Conservation (phyloP, 2,888 invertebrate species). For the Ophion slaviceki region DNA sequence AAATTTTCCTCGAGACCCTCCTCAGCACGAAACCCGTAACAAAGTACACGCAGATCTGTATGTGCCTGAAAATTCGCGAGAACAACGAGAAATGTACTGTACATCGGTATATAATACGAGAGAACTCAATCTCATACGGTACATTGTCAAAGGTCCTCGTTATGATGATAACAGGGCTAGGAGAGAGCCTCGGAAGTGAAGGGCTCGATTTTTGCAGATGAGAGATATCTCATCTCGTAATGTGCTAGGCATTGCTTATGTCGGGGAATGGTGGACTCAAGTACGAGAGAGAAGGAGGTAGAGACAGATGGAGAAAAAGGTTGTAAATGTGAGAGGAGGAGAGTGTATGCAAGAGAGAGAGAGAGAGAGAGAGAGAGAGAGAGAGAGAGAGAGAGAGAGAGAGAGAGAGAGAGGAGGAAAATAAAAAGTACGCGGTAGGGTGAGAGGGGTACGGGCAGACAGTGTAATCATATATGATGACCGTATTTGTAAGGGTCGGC, state of each 20-base stretch:
- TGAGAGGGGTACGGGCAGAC: constrained; percentile 31
- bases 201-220: constrained; percentile 64
- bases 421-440: constrained; percentile 42
- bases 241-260: constrained; percentile 71
- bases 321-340: constrained; percentile 44
- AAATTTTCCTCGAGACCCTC: constrained; percentile 15
- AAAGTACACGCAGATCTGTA: not conserved
- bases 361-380: constrained; percentile 38
- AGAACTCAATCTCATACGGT: constrained; percentile 64
- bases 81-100: constrained; percentile 37
- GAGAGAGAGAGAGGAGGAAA: constrained; percentile 34
- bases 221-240: constrained; percentile 79
- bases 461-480: constrained; percentile 64
- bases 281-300: constrained; percentile 59
- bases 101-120: constrained; percentile 39
- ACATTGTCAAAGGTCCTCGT: constrained; percentile 76
- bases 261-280: constrained; percentile 44
- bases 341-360: constrained; percentile 38
- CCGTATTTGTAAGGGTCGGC: constrained; percentile 59
- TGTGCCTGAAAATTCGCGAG: constrained; percentile 2
- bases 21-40: constrained; percentile 18
- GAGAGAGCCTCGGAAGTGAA: constrained; percentile 25
- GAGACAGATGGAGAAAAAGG: constrained; percentile 51
- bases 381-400: constrained; percentile 22
- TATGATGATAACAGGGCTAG: constrained; percentile 70